Evolutionary conservation across 2,113 vertebrate genomes (phyloP), one percentile per base, ranked within the genome.

Genomic region (Rhegmatorhina hoffmannsi): DNA sequence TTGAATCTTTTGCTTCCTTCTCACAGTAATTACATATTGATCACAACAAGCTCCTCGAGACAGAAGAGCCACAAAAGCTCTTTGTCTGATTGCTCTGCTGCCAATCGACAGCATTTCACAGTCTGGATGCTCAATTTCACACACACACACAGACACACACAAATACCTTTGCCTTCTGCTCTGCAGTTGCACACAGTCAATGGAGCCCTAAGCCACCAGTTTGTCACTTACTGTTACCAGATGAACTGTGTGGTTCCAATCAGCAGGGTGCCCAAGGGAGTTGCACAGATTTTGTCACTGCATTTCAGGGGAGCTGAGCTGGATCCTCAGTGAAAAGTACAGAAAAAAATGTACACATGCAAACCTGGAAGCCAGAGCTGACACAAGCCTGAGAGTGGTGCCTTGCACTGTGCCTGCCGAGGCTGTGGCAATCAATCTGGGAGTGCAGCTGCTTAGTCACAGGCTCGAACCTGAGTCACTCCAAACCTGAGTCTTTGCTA

Each of bases 21-120:
- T 83, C 62, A 78, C 3, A 5, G n/a, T 56, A 28, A 80, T 84
- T 86, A 67, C 12, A 34, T 49, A 75, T 33, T 84, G 59, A 90
- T 84, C 59, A 70, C 29, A 87, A 76, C 5, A 68, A 79, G 34
- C 44, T 69, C 53, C 49, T 73, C 6, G 1, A 80, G 34, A 68
- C 59, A 70, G 55, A 28, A 77, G 11, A 29, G 58, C 82, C 94
- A 78, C 85, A 92, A 86, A 86, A 84, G 44, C 34, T 84, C 64
- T 91, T 88, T 90, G 70, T 64, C 24, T 12, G 13, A 72, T 60
- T 62, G 17, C 17, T 73, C 29, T 83, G 72, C 63, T 79, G 50
- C 23, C 2, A 1, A n/a, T 2, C 36, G 50, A 55, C 70, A 82
- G 67, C 66, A 49, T 92, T 92, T 91, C 93, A 90, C 28, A 84